Evolutionary conservation across 2,888 invertebrate genomes (phyloP).

Genomic region (Pristionchus fissidentatus): DNA sequence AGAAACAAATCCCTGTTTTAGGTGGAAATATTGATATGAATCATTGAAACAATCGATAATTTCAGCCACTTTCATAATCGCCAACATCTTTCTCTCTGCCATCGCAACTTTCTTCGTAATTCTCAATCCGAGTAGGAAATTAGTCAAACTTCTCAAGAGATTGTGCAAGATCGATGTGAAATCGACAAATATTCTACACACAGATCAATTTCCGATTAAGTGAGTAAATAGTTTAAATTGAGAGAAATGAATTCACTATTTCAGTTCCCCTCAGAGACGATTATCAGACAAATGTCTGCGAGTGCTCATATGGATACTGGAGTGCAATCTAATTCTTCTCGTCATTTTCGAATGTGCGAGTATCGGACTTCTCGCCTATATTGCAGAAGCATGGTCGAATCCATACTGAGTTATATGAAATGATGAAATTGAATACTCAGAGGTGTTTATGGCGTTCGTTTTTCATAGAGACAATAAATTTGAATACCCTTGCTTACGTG

Average conservation of each 20-base stretch:
- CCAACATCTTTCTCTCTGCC: conserved; percentile 12
- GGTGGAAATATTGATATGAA: background rate
- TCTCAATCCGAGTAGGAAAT: background rate
- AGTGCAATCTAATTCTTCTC: background rate
- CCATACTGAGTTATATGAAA: too few species aligned
- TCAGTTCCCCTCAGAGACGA: background rate
- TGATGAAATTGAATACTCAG: too few species aligned
- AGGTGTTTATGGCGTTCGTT: too few species aligned
- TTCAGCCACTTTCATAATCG: conserved; percentile 35
- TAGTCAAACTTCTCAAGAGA: background rate
- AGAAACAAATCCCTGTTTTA: conserved; percentile 4
- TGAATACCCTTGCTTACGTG: too few species aligned
- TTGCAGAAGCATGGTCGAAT: background rate
- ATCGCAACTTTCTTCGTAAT: background rate
- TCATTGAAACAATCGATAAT: background rate
- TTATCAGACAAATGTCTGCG: background rate
- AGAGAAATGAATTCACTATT: background rate
- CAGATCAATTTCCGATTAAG: background rate
- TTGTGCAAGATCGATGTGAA: background rate
- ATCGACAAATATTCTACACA: background rate
- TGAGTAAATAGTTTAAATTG: background rate
- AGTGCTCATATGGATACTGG: background rate
- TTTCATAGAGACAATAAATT: too few species aligned
- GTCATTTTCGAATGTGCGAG: background rate
- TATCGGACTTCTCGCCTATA: background rate